phyloP scores from a whole-genome alignment of 2,113 vertebrate species.

The Pao palembangensis region DNA sequence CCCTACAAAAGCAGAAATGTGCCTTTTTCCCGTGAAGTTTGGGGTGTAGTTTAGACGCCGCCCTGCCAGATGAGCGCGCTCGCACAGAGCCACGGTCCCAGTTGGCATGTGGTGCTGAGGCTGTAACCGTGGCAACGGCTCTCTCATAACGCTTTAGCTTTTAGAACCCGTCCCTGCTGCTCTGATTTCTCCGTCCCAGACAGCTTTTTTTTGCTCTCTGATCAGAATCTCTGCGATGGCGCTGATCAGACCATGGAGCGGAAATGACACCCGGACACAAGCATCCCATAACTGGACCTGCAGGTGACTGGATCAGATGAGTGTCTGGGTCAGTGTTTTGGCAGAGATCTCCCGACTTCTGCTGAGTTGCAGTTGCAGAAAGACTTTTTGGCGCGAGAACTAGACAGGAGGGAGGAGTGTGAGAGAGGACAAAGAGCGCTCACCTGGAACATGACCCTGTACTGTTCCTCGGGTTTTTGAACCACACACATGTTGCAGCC shows the following conservation, averaged over 20 bases:
- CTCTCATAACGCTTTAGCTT: constrained; percentile 50
- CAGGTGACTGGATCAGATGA: too few relatives aligned
- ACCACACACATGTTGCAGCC: constrained; percentile 94
- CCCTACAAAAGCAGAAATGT: too few relatives aligned
- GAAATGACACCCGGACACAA: too few relatives aligned
- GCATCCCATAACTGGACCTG: too few relatives aligned
- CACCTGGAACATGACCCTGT: constrained; percentile 92
- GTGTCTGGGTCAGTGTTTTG: too few relatives aligned
- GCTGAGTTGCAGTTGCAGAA: constrained; percentile 2
- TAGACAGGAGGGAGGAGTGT: constrained; percentile 2
- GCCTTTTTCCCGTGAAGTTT: too few relatives aligned
- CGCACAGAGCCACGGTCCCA: constrained; percentile 47
- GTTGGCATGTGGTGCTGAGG: constrained; percentile 57
- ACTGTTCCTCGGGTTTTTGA: constrained; percentile 88
- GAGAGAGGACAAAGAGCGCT: constrained; percentile 46
- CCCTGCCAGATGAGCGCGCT: constrained; percentile 62
- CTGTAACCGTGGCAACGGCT: constrained; percentile 64
- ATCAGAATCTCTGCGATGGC: background rate
- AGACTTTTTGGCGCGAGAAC: background rate
- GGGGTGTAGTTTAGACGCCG: background rate
- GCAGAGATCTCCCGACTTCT: background rate
- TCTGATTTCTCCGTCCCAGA: constrained; percentile 6
- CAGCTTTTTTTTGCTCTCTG: too few relatives aligned
- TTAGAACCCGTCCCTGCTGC: constrained; percentile 35
- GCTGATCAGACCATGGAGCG: too few relatives aligned